Percentiles rank a stretch among this genome's conserved stretches.
These are phyloP conservation scores for Drosophila paramelanica DNA, from an alignment of 2,888 invertebrate species.

Conservation along the genomic window DNA sequence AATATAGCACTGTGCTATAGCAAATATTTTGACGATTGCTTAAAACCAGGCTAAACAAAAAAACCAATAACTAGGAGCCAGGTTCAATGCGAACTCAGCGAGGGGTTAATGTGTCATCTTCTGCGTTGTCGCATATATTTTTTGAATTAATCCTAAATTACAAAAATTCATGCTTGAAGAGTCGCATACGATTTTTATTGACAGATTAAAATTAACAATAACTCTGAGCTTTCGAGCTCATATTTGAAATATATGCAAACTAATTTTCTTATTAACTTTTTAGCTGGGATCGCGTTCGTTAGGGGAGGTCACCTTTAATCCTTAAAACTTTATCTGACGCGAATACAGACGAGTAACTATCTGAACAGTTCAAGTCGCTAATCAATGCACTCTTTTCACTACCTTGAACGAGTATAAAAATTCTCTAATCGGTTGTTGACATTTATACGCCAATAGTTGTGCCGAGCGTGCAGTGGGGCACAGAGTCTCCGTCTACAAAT, in stretches of 20 bases:
- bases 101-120: neutral
- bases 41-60: constrained; percentile 16
- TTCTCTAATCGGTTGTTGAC: constrained; percentile 19
- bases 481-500: constrained; percentile 31
- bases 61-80: constrained; percentile 32
- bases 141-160: neutral
- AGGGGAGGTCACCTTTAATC: too few relatives aligned
- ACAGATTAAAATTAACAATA: too few relatives aligned
- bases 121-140: neutral
- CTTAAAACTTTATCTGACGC: too few relatives aligned
- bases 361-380: too few relatives aligned
- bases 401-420: too few relatives aligned
- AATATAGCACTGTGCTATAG: constrained; percentile 21
- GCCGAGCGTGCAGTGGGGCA: neutral
- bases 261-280: too few relatives aligned
- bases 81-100: neutral
- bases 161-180: neutral
- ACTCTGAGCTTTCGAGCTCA: too few relatives aligned
- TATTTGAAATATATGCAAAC: too few relatives aligned
- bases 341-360: too few relatives aligned
- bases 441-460: constrained; percentile 16
- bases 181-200: neutral
- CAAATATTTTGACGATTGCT: constrained; percentile 26
- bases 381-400: too few relatives aligned
- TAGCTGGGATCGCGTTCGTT: too few relatives aligned